Conservation (phyloP, 2,888 invertebrate genomes). For the Schizaphis graminum region DNA sequence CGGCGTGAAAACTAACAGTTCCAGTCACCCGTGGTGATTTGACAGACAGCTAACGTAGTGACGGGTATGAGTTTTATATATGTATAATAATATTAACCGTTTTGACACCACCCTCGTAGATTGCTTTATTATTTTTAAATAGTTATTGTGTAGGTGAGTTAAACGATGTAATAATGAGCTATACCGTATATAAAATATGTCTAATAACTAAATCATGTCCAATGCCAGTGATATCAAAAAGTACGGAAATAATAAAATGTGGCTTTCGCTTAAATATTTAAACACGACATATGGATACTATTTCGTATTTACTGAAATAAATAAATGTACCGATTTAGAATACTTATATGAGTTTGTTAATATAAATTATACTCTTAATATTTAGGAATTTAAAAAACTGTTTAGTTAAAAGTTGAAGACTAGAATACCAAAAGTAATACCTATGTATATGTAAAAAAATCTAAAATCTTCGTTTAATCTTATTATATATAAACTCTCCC, state of each 20-base stretch:
- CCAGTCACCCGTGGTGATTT: conserved; percentile 64
- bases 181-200: not conserved
- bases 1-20: conserved; percentile 66
- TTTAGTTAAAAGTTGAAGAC: not conserved
- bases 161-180: conserved; percentile 27
- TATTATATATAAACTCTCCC: not conserved
- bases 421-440: not conserved
- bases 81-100: conserved; percentile 60
- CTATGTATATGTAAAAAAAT: not conserved
- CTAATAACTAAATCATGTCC: not conserved
- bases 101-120: conserved; percentile 62
- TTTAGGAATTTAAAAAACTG: not conserved
- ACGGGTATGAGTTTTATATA: conserved; percentile 49
- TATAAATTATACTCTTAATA: not conserved
- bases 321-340: not conserved
- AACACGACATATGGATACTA: not conserved
- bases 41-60: conserved; percentile 60
- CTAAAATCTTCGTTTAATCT: not conserved
- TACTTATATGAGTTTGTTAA: not conserved
- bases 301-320: not conserved
- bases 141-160: conserved; percentile 19
- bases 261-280: not conserved
- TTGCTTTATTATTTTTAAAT: conserved; percentile 18
- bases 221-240: not conserved
- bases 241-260: not conserved